Evolutionary conservation across 1,140 invertebrate genomes (phyloP), one percentile per base, ranked within the genome.

Genomic region (Artemia franciscana): DNA sequence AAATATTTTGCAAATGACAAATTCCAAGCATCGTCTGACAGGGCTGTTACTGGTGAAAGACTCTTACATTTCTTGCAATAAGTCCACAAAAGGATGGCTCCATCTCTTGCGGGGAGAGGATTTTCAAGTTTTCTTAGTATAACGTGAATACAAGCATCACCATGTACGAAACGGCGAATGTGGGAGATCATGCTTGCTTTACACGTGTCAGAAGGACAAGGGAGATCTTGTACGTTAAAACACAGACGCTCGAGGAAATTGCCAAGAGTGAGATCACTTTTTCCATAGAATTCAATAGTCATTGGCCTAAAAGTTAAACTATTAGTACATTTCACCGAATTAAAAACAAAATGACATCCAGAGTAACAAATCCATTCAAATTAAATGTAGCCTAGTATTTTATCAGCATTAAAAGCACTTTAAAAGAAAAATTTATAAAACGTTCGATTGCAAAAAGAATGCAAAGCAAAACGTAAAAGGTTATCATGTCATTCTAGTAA

Each of bases 231-330:
- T 15, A 78, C 76, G 64, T 84, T 80, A 69, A 93, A 88, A 73
- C 92, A 97, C 70, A 93, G 95, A 59, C 85, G 79, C 71, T 94
- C 88, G 2, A 98, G 75, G 73, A 98, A 98, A 64, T 83, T 84
- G 51, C 93, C 95, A 4, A 98, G 72, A 3, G 92, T 85, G 64
- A 97, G 94, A 71, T 98, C 95, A 69, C 93, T 89, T 18, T 81
- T 77, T 0, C 89, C 90, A 73, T 98, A 97, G 72, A 94, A 87
- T 66, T 93, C 86, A 88, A 98, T 98, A 59, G 83, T 83, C 0
- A 92, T 82, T 21, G 91, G 80, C 82, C 85, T 85, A 68, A 39
- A 72, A 68, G 59, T 68, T 63, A 68, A 70, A 27, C 65, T n/a
- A n/a, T n/a, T n/a, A n/a, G n/a, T n/a, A n/a, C n/a, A n/a, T n/a